phyloP scores from a whole-genome alignment of 92 coral and sea anemone species.

The Metridium senile region DNA sequence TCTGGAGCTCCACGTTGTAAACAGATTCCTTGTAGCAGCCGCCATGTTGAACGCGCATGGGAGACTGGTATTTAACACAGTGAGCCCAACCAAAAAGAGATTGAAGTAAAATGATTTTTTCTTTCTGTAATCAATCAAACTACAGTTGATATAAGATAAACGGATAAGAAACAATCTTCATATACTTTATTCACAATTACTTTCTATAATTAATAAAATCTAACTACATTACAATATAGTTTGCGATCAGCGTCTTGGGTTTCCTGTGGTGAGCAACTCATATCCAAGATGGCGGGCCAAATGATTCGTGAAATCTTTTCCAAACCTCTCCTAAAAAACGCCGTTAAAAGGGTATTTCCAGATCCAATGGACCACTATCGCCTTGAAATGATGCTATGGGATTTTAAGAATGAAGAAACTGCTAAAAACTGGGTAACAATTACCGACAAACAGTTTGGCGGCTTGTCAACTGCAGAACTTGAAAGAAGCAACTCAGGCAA shows the following conservation, averaged over 20 bases:
- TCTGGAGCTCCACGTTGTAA: background rate
- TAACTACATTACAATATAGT: too few species aligned
- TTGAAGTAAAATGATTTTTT: too few species aligned
- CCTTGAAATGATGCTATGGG: slow-evolving; percentile 82
- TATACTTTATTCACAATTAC: too few species aligned
- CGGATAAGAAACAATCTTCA: too few species aligned
- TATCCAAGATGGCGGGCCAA: slow-evolving; percentile 78
- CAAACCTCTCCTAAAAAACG: slow-evolving; percentile 65
- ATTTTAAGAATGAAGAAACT: slow-evolving; percentile 67
- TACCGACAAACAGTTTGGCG: slow-evolving; percentile 90
- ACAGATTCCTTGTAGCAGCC: slow-evolving; percentile 3
- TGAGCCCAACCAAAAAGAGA: background rate
- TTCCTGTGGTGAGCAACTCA: background rate
- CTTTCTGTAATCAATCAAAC: too few species aligned
- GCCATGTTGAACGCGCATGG: slow-evolving; percentile 44
- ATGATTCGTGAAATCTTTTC: slow-evolving; percentile 47
- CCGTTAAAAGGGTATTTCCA: slow-evolving; percentile 72
- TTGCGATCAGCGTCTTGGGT: background rate
- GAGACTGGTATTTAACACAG: slow-evolving; percentile 5
- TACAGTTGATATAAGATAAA: too few species aligned
- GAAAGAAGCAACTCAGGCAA: slow-evolving; percentile 72
- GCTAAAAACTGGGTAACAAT: slow-evolving; percentile 81
- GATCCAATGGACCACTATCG: slow-evolving; percentile 86
- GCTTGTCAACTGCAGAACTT: slow-evolving; percentile 80
- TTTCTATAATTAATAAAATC: background rate